phyloP scores from a whole-genome alignment of 2,113 vertebrate genomes.

The Labeo catla region DNA sequence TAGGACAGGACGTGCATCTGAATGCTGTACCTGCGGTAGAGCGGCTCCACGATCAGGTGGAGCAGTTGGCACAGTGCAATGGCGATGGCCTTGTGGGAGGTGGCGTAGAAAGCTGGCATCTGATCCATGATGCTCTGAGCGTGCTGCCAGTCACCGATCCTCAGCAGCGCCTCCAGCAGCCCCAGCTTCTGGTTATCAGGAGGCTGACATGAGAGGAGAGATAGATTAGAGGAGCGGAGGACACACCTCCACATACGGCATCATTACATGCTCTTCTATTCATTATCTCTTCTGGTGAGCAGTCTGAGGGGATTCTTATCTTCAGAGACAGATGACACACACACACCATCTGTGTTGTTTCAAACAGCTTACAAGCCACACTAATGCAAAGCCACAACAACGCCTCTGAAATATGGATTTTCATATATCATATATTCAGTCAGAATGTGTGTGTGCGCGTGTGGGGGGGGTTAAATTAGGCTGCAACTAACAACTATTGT shows the following conservation, averaged over 20 bases:
- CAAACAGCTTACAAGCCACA: background rate
- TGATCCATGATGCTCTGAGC: constrained; percentile 97
- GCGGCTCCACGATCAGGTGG: constrained; percentile 93
- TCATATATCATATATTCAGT: background rate
- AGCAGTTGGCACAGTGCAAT: constrained; percentile 93
- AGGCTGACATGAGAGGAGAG: constrained; percentile 75
- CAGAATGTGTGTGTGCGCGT: background rate
- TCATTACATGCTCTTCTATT: background rate
- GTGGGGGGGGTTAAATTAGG: no score
- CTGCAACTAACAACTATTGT: background rate
- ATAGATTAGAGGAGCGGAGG: background rate
- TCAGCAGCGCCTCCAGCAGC: constrained; percentile 91
- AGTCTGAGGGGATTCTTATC: background rate
- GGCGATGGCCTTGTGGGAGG: constrained; percentile 94
- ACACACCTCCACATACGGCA: constrained; percentile 16
- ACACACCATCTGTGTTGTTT: background rate
- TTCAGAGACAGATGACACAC: constrained; percentile 7
- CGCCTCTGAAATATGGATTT: background rate
- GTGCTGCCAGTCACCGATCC: constrained; percentile 97
- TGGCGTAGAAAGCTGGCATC: constrained; percentile 94
- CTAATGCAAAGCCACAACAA: background rate
- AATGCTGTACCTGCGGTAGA: constrained; percentile 87
- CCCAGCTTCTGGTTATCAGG: constrained; percentile 98
- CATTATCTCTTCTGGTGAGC: background rate
- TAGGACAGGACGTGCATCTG: background rate